Evolutionary conservation across 2,113 vertebrate species (phyloP).

Genomic region (Cygnus atratus): DNA sequence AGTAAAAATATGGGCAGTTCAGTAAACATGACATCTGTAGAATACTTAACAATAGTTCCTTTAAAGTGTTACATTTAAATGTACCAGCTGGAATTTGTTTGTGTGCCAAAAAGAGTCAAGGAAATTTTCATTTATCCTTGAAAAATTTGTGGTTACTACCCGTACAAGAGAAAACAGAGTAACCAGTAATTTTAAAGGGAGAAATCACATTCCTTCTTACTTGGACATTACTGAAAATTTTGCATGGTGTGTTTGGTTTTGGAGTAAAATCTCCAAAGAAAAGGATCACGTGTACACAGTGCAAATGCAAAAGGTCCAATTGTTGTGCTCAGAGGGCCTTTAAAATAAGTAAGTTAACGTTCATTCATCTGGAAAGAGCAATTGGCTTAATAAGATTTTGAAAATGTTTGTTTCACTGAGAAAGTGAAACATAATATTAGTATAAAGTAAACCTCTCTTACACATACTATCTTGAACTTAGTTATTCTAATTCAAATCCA

Average conservation of each 20-base stretch:
- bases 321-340: background rate
- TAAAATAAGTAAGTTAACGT: background rate
- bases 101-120: background rate
- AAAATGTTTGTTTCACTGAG: background rate
- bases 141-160: background rate
- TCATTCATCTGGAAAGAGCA: background rate
- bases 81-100: background rate
- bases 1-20: background rate
- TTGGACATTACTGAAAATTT: background rate
- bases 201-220: background rate
- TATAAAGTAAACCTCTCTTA: background rate
- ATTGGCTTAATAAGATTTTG: background rate
- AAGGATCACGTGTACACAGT: background rate
- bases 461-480: background rate
- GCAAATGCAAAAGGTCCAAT: background rate
- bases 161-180: background rate
- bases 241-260: background rate
- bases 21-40: background rate
- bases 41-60: background rate
- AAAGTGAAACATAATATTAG: constrained; percentile 1
- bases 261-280: background rate
- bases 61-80: background rate
- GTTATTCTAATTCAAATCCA: background rate
- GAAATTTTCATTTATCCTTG: background rate
- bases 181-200: background rate